Conservation (phyloP, 2,797 vertebrate species). For the Bucorvus abyssinicus region DNA sequence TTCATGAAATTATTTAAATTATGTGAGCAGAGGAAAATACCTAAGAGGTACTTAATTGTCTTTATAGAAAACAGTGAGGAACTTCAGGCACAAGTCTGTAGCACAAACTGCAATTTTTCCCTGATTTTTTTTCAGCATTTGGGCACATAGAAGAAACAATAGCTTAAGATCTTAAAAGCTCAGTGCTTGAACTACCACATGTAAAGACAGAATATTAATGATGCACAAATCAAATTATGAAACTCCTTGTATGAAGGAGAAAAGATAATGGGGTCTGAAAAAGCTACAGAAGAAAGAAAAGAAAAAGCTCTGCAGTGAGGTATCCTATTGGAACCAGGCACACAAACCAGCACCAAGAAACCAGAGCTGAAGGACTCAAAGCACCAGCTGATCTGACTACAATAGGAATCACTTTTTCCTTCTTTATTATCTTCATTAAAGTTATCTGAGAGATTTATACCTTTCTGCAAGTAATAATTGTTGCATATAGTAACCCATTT, state of each 20-base stretch:
- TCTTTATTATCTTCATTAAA: background rate
- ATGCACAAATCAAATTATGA: background rate
- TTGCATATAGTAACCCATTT: background rate
- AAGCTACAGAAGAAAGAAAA: background rate
- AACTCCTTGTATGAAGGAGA: background rate
- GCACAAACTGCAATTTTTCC: background rate
- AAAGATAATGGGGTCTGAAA: background rate
- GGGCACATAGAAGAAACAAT: background rate
- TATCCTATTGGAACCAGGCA: background rate
- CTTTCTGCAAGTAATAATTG: background rate
- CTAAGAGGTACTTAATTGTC: background rate
- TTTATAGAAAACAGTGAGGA: background rate
- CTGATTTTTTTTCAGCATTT: background rate
- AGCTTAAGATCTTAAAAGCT: background rate
- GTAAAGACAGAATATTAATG: background rate
- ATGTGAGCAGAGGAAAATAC: background rate
- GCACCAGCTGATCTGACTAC: background rate
- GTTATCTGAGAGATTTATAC: background rate
- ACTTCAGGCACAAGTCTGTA: background rate
- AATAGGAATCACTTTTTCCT: background rate
- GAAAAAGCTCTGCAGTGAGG: background rate
- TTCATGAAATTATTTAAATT: background rate
- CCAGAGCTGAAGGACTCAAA: background rate
- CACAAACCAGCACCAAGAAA: background rate
- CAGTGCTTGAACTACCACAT: background rate